Conservation (phyloP, 2,888 invertebrate genomes). For the Ornithoptera priamus region DNA sequence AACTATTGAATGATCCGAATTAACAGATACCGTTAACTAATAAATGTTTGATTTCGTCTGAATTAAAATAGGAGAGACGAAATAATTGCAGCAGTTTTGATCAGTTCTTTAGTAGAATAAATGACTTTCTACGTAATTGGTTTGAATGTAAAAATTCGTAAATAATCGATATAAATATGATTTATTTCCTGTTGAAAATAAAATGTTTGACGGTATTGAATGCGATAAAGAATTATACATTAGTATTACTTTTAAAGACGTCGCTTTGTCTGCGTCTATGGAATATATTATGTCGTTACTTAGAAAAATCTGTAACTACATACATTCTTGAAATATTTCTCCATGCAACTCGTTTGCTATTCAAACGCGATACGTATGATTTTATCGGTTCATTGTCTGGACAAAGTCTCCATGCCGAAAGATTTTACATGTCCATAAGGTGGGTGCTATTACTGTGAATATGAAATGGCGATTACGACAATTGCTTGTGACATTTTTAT, state of each 20-base stretch:
- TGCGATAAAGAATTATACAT: neutral
- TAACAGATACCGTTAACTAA: too few relatives aligned
- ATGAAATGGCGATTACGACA: conserved; percentile 8
- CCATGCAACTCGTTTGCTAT: conserved; percentile 15
- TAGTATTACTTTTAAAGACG: conserved; percentile 14
- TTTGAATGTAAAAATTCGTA: too few relatives aligned
- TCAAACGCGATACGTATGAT: conserved; percentile 18
- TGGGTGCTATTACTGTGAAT: conserved; percentile 18
- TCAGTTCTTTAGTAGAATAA: too few relatives aligned
- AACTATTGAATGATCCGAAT: too few relatives aligned
- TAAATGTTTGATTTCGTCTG: too few relatives aligned
- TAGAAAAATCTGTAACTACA: conserved; percentile 27
- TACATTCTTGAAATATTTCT: conserved; percentile 21
- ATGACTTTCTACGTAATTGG: too few relatives aligned
- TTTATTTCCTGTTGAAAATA: too few relatives aligned
- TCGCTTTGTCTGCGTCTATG: conserved; percentile 22
- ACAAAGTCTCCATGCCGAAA: neutral
- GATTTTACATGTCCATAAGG: conserved; percentile 3
- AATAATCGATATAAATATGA: too few relatives aligned
- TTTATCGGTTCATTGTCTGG: conserved; percentile 24
- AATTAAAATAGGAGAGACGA: too few relatives aligned
- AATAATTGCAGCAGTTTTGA: too few relatives aligned
- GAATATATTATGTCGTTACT: conserved; percentile 23
- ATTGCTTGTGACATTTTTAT: conserved; percentile 1
- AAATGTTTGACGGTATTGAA: neutral